A percentile compares a stretch with the other conserved stretches of the same genome.
phyloP scores from a whole-genome alignment of 2,888 invertebrate genomes.

The Agrilus cyanescens region DNA sequence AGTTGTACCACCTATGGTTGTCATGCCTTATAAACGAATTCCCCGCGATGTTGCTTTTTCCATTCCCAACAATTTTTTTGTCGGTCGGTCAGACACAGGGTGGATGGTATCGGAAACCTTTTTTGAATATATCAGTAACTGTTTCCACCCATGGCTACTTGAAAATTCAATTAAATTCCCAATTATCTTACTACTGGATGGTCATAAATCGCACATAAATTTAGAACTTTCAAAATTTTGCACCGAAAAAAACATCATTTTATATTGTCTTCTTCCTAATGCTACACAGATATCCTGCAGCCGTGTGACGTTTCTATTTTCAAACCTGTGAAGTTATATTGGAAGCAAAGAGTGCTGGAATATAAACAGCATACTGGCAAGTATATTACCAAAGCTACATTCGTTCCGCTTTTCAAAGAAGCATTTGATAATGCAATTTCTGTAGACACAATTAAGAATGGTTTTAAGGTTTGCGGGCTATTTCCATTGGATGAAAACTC shows the following conservation, averaged over 20 bases:
- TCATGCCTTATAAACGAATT: conserved; percentile 19
- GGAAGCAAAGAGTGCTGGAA: background rate
- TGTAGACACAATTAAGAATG: background rate
- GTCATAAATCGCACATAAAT: conserved; percentile 2
- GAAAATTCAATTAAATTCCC: background rate
- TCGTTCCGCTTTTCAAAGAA: background rate
- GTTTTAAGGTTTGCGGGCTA: background rate
- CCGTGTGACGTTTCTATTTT: no score
- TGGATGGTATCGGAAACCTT: no score
- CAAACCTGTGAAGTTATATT: no score
- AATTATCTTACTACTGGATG: conserved; percentile 1
- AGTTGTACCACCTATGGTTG: conserved; percentile 16
- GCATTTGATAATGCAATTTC: no score
- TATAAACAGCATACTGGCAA: background rate
- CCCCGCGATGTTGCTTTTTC: conserved; percentile 14
- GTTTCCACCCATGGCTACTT: background rate
- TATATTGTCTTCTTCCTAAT: conserved; percentile 1
- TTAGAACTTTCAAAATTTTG: conserved; percentile 1
- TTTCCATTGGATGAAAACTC: background rate
- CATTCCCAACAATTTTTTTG: conserved; percentile 15
- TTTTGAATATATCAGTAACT: conserved; percentile 2
- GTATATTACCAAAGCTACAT: background rate
- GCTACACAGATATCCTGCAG: no score
- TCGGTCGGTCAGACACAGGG: conserved; percentile 16
- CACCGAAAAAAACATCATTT: background rate